A percentile compares a stretch with the other conserved stretches of the same genome.
These are phyloP conservation scores for Timema cristinae DNA, from an alignment of 2,888 invertebrate genomes.

Conservation along the genomic window DNA sequence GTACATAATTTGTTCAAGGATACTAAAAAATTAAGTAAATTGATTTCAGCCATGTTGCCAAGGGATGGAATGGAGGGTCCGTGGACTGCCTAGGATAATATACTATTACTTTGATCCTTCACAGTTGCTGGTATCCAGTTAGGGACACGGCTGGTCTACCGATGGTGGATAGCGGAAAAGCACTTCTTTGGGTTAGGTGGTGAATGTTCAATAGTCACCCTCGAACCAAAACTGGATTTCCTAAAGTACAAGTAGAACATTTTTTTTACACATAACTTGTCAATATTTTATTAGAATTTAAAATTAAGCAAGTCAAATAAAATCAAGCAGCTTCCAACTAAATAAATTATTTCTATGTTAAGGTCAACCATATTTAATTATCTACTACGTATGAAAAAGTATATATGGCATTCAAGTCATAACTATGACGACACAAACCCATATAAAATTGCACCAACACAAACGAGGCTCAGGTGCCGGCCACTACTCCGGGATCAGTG, in stretches of 20 bases:
- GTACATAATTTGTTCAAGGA: not conserved
- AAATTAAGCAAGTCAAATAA: too few species aligned
- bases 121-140: not conserved
- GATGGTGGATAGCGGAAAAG: conserved; percentile 4
- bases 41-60: not conserved
- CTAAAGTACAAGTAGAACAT: not conserved
- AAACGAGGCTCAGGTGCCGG: too few species aligned
- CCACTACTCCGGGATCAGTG: too few species aligned
- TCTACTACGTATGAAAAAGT: too few species aligned
- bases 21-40: not conserved
- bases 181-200: not conserved
- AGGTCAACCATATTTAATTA: too few species aligned
- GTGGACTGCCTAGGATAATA: not conserved
- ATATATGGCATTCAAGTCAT: too few species aligned
- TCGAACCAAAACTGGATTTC: conserved; percentile 5
- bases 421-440: too few species aligned
- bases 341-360: too few species aligned
- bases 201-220: not conserved
- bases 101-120: not conserved
- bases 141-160: not conserved
- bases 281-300: too few species aligned
- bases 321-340: too few species aligned
- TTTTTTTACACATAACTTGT: not conserved
- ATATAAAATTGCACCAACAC: too few species aligned
- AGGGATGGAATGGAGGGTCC: conserved; percentile 1